Evolutionary conservation across 2,797 vertebrate species (phyloP).

Genomic region (Parotocinclus haroldoi): DNA sequence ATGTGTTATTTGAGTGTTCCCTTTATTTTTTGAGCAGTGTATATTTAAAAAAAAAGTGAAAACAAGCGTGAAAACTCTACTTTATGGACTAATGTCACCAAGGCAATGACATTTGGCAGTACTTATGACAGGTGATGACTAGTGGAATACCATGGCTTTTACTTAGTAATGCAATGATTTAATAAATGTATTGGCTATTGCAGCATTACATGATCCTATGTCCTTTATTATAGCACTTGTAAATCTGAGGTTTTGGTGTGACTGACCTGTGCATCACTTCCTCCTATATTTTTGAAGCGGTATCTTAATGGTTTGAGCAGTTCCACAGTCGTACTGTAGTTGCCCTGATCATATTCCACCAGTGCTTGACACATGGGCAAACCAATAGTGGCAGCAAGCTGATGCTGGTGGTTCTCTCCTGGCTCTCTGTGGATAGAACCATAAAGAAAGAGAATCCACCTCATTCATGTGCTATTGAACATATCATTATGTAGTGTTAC

Average conservation of each 20-base stretch:
- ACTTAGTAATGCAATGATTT: too few relatives aligned
- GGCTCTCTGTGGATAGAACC: conserved; percentile 69
- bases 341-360: conserved; percentile 79
- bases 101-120: too few relatives aligned
- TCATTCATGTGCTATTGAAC: background rate
- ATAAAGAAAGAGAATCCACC: background rate
- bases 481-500: background rate
- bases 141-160: too few relatives aligned
- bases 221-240: too few relatives aligned
- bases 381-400: conserved; percentile 70
- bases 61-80: too few relatives aligned
- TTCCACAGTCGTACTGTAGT: conserved; percentile 74
- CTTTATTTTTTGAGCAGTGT: too few relatives aligned
- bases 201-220: too few relatives aligned
- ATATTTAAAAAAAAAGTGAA: too few relatives aligned
- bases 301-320: conserved; percentile 85
- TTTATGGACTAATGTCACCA: too few relatives aligned
- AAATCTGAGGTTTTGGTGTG: background rate
- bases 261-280: conserved; percentile 91
- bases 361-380: conserved; percentile 85
- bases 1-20: too few relatives aligned
- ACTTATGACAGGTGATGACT: too few relatives aligned
- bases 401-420: conserved; percentile 75
- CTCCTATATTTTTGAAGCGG: conserved; percentile 71
- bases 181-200: too few relatives aligned